Conservation (phyloP, 2,888 invertebrate species). For the Oscheius sp. region DNA sequence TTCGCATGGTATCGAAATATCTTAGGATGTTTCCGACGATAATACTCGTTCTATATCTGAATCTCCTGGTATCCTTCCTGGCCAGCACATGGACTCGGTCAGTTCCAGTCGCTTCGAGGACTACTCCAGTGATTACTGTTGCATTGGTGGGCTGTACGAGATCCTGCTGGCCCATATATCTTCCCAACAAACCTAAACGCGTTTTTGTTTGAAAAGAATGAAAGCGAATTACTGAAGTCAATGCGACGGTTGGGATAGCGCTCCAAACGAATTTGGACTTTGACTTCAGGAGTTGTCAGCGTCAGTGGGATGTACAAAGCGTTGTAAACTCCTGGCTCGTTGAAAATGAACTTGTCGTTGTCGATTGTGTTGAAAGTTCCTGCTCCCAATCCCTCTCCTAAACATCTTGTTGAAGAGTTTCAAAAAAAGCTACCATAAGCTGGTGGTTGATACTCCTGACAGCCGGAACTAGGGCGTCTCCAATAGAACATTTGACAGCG, state of each 20-base stretch:
- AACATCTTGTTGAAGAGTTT: conserved; percentile 19
- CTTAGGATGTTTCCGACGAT: conserved; percentile 69
- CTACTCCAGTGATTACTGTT: conserved; percentile 65
- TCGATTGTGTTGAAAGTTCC: conserved; percentile 88
- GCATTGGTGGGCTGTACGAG: conserved; percentile 69
- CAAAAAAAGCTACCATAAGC: conserved; percentile 40
- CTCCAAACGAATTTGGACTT: conserved; percentile 66
- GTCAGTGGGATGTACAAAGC: conserved; percentile 65
- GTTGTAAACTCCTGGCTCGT: conserved; percentile 78
- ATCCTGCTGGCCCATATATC: conserved; percentile 64
- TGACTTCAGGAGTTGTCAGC: conserved; percentile 60
- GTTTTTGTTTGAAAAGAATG: neutral
- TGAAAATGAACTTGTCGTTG: conserved; percentile 88
- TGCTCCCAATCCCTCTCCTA: conserved; percentile 87
- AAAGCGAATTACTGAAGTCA: conserved; percentile 60
- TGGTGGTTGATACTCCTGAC: conserved; percentile 82
- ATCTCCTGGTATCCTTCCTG: conserved; percentile 68
- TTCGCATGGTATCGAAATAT: conserved; percentile 68
- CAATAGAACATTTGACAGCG: conserved; percentile 94
- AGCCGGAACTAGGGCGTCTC: conserved; percentile 87
- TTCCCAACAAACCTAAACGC: conserved; percentile 51
- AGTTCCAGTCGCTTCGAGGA: conserved; percentile 51
- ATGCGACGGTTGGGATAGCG: conserved; percentile 69
- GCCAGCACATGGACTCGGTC: conserved; percentile 66
- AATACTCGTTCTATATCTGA: conserved; percentile 65